Base-by-base conservation (phyloP, 2,888 invertebrate genomes). In the Halictus ligatus region DNA sequence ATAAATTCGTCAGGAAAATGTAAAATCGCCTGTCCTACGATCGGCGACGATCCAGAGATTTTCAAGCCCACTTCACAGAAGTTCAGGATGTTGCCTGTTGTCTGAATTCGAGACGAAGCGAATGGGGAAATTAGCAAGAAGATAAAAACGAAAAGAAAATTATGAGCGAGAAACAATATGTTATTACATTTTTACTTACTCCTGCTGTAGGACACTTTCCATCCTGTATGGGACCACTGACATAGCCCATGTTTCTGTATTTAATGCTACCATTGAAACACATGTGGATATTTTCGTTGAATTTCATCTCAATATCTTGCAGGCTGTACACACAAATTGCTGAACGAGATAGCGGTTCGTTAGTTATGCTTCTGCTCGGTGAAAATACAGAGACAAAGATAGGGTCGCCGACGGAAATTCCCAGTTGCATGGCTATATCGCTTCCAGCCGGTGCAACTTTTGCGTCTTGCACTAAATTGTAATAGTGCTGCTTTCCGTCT, bases 221-320 rank as follows among this genome's bases (percentile, higher is more conserved):
- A 95, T 98, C 98, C 92, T 98, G 97, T 92, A 99, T 98, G 92
- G 98, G 98, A 15, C 98, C 98, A 88, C 98, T 99, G 94, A 98
- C 98, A 95, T 98, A 98, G 35, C 97, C 98, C 97, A 98, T 97
- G 94, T 98, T 98, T 75, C 99, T 97, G 94, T 98, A 98, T 94
- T 98, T 98, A 90, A 98, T 98, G 92, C 98, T 98, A 54, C 99
- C 99, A 95, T 99, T 98, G 95, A 99, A 99, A 95, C 99, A 99
- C 97, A 98, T 98, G 95, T 99, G 99, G 92, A 99, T 99, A 96
- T 99, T 99, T 95, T 99, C 98, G 94, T 98, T 98, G 95, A 99
- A 99, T 95, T 98, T 98, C 90, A 97, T 97, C 95, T 99, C 98
- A 92, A 99, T 98, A 89, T 98, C 98, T 92, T 98, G 97, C 88